Evolutionary conservation across 2,113 vertebrate genomes (phyloP).

Genomic region (Oryzias celebensis): DNA sequence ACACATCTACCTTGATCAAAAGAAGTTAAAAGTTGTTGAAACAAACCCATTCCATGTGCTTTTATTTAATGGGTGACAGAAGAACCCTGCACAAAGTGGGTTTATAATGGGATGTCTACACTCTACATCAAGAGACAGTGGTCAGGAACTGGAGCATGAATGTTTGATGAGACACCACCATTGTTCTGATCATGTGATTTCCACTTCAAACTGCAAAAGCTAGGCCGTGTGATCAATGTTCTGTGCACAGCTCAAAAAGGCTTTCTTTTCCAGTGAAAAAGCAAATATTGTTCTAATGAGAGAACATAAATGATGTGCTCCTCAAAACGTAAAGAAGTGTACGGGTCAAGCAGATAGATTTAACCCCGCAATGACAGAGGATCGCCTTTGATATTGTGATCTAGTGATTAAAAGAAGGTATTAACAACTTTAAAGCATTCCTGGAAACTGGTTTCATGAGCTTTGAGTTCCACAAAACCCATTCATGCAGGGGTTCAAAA

Average conservation of each 20-base stretch:
- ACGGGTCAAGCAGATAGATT: not conserved
- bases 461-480: constrained; percentile 16
- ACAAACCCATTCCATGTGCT: no score
- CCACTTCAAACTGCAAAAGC: constrained; percentile 7
- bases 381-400: not conserved
- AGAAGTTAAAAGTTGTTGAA: no score
- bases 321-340: not conserved
- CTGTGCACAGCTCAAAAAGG: not conserved
- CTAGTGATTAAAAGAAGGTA: not conserved
- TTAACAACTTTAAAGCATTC: not conserved
- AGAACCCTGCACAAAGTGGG: constrained; percentile 15
- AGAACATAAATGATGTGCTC: not conserved
- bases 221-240: constrained; percentile 9
- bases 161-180: constrained; percentile 46
- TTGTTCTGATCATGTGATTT: not conserved
- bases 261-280: not conserved
- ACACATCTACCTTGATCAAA: constrained; percentile 17
- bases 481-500: constrained; percentile 25
- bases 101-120: constrained; percentile 38
- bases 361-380: no score
- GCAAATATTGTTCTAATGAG: not conserved
- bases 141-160: constrained; percentile 42
- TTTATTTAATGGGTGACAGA: no score
- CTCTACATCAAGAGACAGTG: constrained; percentile 20
- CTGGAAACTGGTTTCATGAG: not conserved